phyloP scores from a whole-genome alignment of 2,113 vertebrate species.

The Sinocyclocheilus maitianheensis region DNA sequence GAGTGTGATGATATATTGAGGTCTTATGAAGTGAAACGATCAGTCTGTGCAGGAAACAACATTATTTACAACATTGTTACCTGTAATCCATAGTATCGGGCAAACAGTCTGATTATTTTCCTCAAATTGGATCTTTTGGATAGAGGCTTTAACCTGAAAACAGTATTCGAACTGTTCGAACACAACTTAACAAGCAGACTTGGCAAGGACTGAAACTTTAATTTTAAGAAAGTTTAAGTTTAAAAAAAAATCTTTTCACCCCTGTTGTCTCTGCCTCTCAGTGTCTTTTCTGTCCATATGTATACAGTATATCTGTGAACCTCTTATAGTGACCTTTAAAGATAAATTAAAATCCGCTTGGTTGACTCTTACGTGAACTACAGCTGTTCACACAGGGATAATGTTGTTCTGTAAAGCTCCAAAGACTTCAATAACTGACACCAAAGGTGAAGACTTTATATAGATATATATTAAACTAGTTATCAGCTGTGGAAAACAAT shows the following conservation, averaged over 20 bases:
- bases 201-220: background rate
- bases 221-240: background rate
- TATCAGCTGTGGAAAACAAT: background rate
- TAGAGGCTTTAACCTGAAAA: background rate
- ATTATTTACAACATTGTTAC: no score
- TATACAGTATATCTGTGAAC: background rate
- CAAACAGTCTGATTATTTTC: no score
- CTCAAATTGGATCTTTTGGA: no score
- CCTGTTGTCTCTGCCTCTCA: background rate
- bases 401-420: background rate
- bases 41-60: no score
- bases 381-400: background rate
- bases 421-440: background rate
- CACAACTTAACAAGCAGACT: background rate
- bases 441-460: slow-evolving; percentile 4
- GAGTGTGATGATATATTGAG: no score
- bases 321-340: slow-evolving; percentile 23
- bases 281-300: background rate
- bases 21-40: no score
- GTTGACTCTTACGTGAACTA: background rate
- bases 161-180: background rate
- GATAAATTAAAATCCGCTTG: slow-evolving; percentile 6
- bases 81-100: no score
- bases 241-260: background rate
- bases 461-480: background rate